phyloP scores from a whole-genome alignment of 2,113 vertebrate genomes.

The Callospermophilus lateralis region DNA sequence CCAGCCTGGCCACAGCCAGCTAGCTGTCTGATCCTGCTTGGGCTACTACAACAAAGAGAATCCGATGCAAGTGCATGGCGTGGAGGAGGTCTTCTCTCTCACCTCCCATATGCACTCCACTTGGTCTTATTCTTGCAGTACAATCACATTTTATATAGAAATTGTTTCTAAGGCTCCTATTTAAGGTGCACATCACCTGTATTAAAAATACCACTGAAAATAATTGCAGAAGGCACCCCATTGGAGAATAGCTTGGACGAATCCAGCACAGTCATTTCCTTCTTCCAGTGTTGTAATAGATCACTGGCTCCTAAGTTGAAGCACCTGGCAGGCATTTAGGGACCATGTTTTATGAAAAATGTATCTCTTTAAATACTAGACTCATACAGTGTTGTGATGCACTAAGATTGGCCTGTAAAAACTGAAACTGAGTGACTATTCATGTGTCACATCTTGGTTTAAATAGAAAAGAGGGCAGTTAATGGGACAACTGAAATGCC shows the following conservation, averaged over 20 bases:
- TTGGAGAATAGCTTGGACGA: not conserved
- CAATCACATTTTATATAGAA: not conserved
- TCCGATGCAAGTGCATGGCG: not conserved
- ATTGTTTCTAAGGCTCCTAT: not conserved
- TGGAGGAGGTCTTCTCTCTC: not conserved
- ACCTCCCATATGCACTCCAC: too few relatives aligned
- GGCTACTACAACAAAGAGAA: not conserved
- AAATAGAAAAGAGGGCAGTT: not conserved
- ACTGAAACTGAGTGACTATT: not conserved
- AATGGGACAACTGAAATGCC: not conserved
- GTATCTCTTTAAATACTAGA: not conserved
- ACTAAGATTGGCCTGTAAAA: not conserved
- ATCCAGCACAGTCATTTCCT: not conserved
- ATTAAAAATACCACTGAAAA: not conserved
- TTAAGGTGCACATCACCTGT: not conserved
- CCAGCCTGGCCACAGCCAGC: not conserved
- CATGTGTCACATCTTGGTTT: not conserved
- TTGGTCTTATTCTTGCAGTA: not conserved
- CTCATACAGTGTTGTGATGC: not conserved
- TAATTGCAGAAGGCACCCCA: not conserved
- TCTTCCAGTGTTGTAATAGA: not conserved
- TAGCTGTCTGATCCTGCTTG: not conserved
- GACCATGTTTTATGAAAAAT: conserved; percentile 24
- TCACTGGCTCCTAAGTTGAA: not conserved
- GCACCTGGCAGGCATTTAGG: conserved; percentile 38